Evolutionary conservation across 2,888 invertebrate genomes (phyloP).

Genomic region (Eristalis intricaria): DNA sequence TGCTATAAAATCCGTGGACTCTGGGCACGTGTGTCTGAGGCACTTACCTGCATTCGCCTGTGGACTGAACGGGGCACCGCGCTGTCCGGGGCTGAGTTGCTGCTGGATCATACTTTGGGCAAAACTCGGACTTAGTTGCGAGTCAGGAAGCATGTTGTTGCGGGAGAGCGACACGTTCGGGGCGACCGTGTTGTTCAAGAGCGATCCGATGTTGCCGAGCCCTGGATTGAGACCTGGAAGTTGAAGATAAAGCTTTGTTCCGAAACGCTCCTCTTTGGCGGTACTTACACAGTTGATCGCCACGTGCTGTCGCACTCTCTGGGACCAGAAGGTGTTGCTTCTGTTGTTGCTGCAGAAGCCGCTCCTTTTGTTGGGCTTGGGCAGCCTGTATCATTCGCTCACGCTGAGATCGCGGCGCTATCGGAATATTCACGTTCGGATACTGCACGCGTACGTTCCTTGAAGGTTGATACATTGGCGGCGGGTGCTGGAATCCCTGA

Average conservation of each 20-base stretch:
- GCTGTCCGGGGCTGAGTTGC: slow-evolving; percentile 80
- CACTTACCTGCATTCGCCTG: slow-evolving; percentile 79
- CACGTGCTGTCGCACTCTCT: slow-evolving; percentile 87
- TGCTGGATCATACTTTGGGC: slow-evolving; percentile 81
- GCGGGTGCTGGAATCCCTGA: slow-evolving; percentile 80
- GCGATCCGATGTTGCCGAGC: slow-evolving; percentile 88
- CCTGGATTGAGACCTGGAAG: slow-evolving; percentile 79
- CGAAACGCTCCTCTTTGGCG: not conserved
- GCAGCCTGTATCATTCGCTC: slow-evolving; percentile 80
- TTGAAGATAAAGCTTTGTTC: slow-evolving; percentile 33
- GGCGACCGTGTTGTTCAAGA: slow-evolving; percentile 90
- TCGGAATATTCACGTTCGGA: slow-evolving; percentile 76
- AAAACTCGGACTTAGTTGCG: slow-evolving; percentile 86
- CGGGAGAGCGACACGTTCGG: slow-evolving; percentile 94
- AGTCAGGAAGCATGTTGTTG: slow-evolving; percentile 84
- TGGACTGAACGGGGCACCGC: slow-evolving; percentile 81
- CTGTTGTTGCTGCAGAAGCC: slow-evolving; percentile 89
- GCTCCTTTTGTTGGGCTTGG: slow-evolving; percentile 85
- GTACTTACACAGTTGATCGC: slow-evolving; percentile 77
- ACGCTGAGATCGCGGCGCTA: slow-evolving; percentile 77
- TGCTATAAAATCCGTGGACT: not conserved
- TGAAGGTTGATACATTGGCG: slow-evolving; percentile 78
- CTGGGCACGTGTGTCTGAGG: too few relatives aligned
- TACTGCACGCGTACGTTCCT: slow-evolving; percentile 78
- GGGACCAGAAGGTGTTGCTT: slow-evolving; percentile 91